Evolutionary conservation across 2,113 vertebrate genomes (phyloP).

Genomic region (Carettochelys insculpta): DNA sequence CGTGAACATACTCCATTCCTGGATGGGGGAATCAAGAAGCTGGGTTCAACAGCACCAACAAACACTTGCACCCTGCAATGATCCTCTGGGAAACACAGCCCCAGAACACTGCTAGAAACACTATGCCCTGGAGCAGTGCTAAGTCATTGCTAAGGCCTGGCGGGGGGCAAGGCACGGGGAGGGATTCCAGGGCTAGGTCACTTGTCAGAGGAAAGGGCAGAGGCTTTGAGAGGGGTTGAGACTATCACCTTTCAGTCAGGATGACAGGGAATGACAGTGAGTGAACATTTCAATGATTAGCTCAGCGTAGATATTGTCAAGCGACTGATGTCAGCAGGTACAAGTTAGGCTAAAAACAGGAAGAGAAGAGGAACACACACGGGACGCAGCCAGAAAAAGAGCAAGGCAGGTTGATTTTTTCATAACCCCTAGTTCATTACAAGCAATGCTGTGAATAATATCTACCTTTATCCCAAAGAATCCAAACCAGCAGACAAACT

Average conservation of each 20-base stretch:
- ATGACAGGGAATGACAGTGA: rapidly evolving
- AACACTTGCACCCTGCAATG: slow-evolving; percentile 21
- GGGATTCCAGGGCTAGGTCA: no score
- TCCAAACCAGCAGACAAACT: background rate
- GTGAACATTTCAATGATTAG: background rate
- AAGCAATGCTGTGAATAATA: background rate
- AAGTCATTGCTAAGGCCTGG: background rate
- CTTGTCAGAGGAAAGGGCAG: background rate
- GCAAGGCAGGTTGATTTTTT: background rate
- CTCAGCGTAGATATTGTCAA: background rate
- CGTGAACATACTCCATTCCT: slow-evolving; percentile 1
- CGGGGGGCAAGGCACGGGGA: no score
- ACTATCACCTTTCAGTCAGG: background rate
- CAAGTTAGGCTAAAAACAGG: background rate
- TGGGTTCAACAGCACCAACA: background rate
- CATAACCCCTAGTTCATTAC: background rate
- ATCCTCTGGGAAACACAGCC: slow-evolving; percentile 44
- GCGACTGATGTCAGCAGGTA: background rate
- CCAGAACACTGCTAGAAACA: background rate
- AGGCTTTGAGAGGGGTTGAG: background rate
- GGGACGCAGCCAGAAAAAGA: background rate
- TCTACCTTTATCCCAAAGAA: background rate
- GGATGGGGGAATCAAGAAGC: slow-evolving; percentile 20
- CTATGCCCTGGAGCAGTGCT: background rate
- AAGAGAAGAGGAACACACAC: background rate